phyloP scores from a whole-genome alignment of 1,140 invertebrate species.

The Scaptodrosophila lebanonensis region DNA sequence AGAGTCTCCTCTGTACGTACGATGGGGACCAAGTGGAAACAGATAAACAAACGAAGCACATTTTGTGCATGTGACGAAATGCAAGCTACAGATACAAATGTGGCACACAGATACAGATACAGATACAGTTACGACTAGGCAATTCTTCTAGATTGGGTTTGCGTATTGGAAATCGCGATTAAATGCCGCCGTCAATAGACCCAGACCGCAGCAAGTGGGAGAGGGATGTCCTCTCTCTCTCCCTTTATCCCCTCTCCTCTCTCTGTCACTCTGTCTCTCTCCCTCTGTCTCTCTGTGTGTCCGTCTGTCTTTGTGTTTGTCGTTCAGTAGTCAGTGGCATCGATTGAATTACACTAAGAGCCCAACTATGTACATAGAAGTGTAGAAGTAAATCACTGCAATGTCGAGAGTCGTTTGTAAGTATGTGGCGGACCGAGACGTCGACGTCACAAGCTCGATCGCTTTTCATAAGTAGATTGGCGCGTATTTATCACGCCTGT shows the following conservation, averaged over 20 bases:
- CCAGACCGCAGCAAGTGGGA: constrained; percentile 6
- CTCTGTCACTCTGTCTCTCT: too few species aligned
- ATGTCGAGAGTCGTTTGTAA: too few species aligned
- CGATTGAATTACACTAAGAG: constrained; percentile 64
- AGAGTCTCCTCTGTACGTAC: constrained; percentile 34
- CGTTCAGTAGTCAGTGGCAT: constrained; percentile 31
- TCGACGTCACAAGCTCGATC: constrained; percentile 42
- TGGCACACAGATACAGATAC: constrained; percentile 7
- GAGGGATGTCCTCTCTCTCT: too few species aligned
- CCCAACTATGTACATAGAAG: too few species aligned
- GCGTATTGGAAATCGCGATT: constrained; percentile 40
- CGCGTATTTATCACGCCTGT: constrained; percentile 65
- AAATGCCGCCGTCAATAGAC: constrained; percentile 26
- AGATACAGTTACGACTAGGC: neutral
- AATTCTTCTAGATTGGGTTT: constrained; percentile 15
- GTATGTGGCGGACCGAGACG: too few species aligned
- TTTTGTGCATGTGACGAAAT: constrained; percentile 21
- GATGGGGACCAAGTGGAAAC: constrained; percentile 3
- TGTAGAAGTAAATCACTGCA: too few species aligned
- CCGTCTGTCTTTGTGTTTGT: too few species aligned
- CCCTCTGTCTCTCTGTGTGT: too few species aligned
- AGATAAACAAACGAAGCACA: constrained; percentile 17
- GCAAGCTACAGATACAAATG: constrained; percentile 4
- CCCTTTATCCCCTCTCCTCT: too few species aligned
- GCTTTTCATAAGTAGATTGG: constrained; percentile 24